Percentiles rank a stretch among this genome's conserved stretches.
Evolutionary conservation across 1,140 invertebrate genomes (phyloP).

Genomic region (Lepidurus apus): DNA sequence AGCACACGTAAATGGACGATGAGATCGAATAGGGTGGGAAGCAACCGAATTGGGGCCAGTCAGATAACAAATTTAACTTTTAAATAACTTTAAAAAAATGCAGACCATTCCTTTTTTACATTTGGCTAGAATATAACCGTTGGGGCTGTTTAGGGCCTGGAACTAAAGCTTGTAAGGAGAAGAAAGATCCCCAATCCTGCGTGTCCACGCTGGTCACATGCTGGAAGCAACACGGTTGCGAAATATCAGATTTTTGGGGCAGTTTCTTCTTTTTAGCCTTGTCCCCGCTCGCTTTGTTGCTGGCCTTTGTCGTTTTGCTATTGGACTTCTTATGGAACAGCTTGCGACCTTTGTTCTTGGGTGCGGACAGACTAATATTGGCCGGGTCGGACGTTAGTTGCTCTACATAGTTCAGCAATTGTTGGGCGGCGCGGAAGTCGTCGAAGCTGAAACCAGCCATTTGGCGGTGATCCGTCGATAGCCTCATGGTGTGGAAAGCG

Average conservation of each 20-base stretch:
- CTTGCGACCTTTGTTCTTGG: conserved; percentile 55
- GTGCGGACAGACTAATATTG: conserved; percentile 67
- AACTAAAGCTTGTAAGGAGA: conserved; percentile 58
- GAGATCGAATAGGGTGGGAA: background rate
- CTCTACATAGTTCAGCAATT: conserved; percentile 63
- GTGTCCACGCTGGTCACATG: conserved; percentile 74
- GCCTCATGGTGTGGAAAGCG: conserved; percentile 76
- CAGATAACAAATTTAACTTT: too few species aligned
- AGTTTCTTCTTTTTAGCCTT: conserved; percentile 39
- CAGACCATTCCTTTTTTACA: background rate
- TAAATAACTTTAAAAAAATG: too few species aligned
- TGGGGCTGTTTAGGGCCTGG: conserved; percentile 37
- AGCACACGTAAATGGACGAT: background rate
- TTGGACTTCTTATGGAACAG: conserved; percentile 26
- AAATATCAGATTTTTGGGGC: conserved; percentile 68
- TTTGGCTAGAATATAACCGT: background rate
- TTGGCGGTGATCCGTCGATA: conserved; percentile 61
- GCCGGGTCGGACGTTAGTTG: conserved; percentile 67
- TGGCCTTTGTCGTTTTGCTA: background rate
- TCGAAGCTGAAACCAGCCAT: conserved; percentile 70
- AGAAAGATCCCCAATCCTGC: conserved; percentile 59
- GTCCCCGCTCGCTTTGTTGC: conserved; percentile 37
- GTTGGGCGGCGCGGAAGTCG: conserved; percentile 62
- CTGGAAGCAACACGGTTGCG: conserved; percentile 78
- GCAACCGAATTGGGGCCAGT: background rate